Evolutionary conservation across 2,113 vertebrate species (phyloP).

Genomic region (Cyprinodon tularosa): DNA sequence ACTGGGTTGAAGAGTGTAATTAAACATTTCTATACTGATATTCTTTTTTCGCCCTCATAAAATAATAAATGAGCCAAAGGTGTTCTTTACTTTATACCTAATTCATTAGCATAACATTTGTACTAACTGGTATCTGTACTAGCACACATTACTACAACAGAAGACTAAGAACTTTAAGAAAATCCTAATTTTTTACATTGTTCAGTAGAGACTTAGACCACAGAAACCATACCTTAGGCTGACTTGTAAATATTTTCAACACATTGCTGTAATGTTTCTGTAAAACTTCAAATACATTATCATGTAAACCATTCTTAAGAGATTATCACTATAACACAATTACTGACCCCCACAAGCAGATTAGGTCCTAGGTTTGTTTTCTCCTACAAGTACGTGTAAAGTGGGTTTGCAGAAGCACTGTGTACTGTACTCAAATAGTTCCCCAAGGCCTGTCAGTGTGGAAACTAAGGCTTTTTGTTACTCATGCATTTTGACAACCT

Average conservation of each 20-base stretch:
- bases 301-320: background rate
- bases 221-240: slow-evolving; percentile 1
- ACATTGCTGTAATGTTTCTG: slow-evolving; percentile 3
- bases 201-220: background rate
- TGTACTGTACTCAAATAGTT: slow-evolving; percentile 50
- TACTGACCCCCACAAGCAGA: slow-evolving; percentile 21
- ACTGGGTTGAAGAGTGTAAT: background rate
- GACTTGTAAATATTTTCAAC: background rate
- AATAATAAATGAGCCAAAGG: background rate
- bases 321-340: slow-evolving; percentile 12
- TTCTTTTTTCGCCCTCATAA: background rate
- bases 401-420: slow-evolving; percentile 27
- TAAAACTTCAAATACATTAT: background rate
- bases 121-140: background rate
- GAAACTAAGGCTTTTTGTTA: slow-evolving; percentile 58
- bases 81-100: background rate
- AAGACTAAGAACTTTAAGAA: background rate
- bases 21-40: background rate
- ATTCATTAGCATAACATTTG: background rate
- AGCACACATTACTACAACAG: background rate
- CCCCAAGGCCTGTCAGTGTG: slow-evolving; percentile 56
- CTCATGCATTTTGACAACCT: slow-evolving; percentile 69
- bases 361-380: background rate
- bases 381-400: slow-evolving; percentile 21
- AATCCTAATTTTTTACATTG: background rate